phyloP scores from a whole-genome alignment of 1,140 invertebrate genomes.

The Contarinia nasturtii region DNA sequence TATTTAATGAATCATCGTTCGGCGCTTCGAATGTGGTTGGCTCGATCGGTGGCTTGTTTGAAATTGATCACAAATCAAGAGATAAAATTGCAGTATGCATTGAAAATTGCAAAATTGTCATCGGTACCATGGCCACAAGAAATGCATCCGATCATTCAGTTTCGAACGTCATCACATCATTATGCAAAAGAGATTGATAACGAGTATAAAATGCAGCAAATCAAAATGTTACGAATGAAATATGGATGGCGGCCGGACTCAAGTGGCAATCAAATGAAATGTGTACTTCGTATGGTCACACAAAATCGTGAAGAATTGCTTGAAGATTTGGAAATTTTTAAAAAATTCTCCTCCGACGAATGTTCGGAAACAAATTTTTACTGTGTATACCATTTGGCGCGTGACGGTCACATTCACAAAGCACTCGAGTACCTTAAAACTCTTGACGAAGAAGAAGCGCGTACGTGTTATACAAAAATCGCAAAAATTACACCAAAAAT shows the following conservation, averaged over 20 bases:
- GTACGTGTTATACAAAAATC: too few species aligned
- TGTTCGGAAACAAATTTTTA: conserved; percentile 13
- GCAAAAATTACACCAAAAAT: too few species aligned
- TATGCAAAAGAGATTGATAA: conserved; percentile 16
- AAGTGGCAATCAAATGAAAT: conserved; percentile 15
- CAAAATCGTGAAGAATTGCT: conserved; percentile 19
- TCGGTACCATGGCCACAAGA: conserved; percentile 19
- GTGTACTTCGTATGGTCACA: conserved; percentile 18
- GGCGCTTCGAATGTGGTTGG: conserved; percentile 15
- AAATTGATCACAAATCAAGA: conserved; percentile 19
- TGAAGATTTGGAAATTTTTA: conserved; percentile 14
- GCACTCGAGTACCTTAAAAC: conserved; percentile 16
- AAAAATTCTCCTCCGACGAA: conserved; percentile 15
- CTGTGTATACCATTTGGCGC: conserved; percentile 17
- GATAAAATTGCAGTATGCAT: conserved; percentile 15
- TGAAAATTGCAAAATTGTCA: conserved; percentile 12
- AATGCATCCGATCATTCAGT: conserved; percentile 12
- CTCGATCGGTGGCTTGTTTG: conserved; percentile 16
- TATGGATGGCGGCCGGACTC: conserved; percentile 20
- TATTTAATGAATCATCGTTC: conserved; percentile 15
- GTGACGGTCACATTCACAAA: conserved; percentile 14
- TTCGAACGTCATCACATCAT: conserved; percentile 18
- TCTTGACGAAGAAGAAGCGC: conserved; percentile 6
- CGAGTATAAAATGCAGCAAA: conserved; percentile 19
- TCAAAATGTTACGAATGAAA: conserved; percentile 22